These are phyloP conservation scores for Lophius piscatorius DNA, from an alignment of 2,113 vertebrate genomes.

Conservation along the genomic window DNA sequence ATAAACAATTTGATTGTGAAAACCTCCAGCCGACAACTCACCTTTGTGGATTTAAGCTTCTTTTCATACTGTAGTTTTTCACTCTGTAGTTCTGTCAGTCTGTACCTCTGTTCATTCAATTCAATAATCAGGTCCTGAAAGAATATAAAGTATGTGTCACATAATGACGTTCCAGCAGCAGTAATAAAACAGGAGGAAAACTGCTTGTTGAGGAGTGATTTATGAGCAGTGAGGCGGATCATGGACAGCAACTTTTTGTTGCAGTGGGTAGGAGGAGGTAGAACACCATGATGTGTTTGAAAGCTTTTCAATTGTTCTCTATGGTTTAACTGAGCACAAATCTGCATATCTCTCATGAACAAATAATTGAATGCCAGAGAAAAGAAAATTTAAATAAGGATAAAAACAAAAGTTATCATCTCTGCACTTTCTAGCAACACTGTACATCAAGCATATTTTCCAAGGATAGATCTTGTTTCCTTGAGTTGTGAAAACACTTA, in stretches of 20 bases:
- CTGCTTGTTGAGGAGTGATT: slow-evolving; percentile 31
- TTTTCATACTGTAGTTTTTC: slow-evolving; percentile 94
- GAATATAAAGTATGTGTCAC: slow-evolving; percentile 2
- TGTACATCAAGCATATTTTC: no score
- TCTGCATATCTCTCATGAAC: slow-evolving; percentile 32
- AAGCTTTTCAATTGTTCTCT: slow-evolving; percentile 39
- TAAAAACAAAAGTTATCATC: no score
- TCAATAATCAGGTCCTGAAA: slow-evolving; percentile 90
- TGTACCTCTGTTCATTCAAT: slow-evolving; percentile 89
- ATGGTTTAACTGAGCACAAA: slow-evolving; percentile 20
- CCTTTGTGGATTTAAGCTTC: slow-evolving; percentile 94
- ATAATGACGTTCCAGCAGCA: slow-evolving; percentile 10
- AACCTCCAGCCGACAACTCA: slow-evolving; percentile 69
- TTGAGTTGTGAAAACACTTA: no score
- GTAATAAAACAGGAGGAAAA: slow-evolving; percentile 47
- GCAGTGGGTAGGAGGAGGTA: slow-evolving; percentile 59
- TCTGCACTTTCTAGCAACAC: no score
- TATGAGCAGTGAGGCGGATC: slow-evolving; percentile 48
- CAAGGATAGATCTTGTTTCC: no score
- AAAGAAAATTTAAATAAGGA: no score
- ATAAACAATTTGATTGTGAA: not conserved
- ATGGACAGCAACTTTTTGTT: slow-evolving; percentile 61
- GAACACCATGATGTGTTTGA: slow-evolving; percentile 61
- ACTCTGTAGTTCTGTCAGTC: slow-evolving; percentile 89
- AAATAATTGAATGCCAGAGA: no score